A percentile compares a stretch with the other conserved stretches of the same genome.
phyloP scores from a whole-genome alignment of 2,113 vertebrate species.

The Echinops telfairi region DNA sequence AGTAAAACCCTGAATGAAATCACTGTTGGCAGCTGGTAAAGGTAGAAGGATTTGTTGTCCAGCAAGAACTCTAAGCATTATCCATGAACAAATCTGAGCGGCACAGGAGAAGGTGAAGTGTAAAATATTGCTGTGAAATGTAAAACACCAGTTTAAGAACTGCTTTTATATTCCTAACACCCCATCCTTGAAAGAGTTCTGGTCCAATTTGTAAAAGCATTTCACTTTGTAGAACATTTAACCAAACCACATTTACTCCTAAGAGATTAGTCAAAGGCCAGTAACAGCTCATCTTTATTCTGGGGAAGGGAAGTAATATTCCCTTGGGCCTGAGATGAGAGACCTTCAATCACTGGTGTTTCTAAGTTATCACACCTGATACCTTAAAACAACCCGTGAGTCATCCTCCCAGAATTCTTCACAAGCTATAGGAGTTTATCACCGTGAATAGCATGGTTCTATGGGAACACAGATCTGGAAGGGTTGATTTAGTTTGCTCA shows the following conservation, averaged over 20 bases:
- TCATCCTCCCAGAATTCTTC: neutral
- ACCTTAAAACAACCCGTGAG: neutral
- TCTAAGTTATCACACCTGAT: neutral
- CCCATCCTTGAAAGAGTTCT: neutral
- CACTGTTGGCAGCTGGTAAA: neutral
- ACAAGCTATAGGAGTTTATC: neutral
- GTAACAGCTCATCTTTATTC: neutral
- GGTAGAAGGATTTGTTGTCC: neutral
- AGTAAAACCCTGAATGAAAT: neutral
- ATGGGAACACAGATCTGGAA: neutral
- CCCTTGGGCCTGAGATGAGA: neutral
- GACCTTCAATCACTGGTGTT: neutral
- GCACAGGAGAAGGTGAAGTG: neutral
- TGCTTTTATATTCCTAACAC: neutral
- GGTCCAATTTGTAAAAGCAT: neutral
- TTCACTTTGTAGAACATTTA: constrained; percentile 13
- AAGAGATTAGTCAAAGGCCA: neutral
- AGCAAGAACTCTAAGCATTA: neutral
- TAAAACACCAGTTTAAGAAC: neutral
- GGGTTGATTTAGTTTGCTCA: neutral
- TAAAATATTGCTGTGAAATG: fast-evolving
- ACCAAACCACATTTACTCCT: neutral
- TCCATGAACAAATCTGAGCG: neutral
- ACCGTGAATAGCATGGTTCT: neutral
- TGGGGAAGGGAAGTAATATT: fast-evolving